Base-by-base conservation (phyloP, 2,888 invertebrate genomes). In the Lepidocyrtoides sp. region DNA sequence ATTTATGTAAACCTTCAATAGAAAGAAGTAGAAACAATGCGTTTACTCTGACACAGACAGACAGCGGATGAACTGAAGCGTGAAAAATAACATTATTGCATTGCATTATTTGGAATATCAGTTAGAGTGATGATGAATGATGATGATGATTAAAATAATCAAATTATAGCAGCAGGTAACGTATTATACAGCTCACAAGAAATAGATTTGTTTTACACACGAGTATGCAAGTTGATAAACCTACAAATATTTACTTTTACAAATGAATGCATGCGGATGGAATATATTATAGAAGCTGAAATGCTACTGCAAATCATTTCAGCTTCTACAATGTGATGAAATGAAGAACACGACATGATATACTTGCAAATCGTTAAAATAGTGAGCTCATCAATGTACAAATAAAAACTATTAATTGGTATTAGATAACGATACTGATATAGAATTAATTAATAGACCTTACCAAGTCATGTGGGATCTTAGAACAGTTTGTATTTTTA, bases 31-130 rank as follows among this genome's bases (percentile, higher is more conserved):
- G 20, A 23, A 72, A 44, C 41, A 20, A 36, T 10, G 20, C 20
- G n/a, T 10, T n/a, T n/a, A n/a, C n/a, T n/a, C 20, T n/a, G 23
- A 72, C 17, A 23, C 20, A 69, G 66, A 10, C 66, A 36, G 36
- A 10, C 17, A 57, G 20, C 32, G 44, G 32, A 20, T 41, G 66
- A 66, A 83, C 66, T 83, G 83, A 83, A 83, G 83, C 83, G 51
- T 83, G 48, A 83, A 83, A 83, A 48, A 36, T 4, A 36, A 57
- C 57, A 82, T 54, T 60, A 82, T 54, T 14, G 79, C 57, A 23
- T 63, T 23, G 41, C 60, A 60, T 36, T 32, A 26, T 57, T 26
- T 32, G 63, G 60, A 82, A 17, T 72, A 36, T 20, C 36, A 72
- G 20, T 41, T 41, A 82, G 60, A 44, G 26, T 20, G n/a, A 36